Conservation (phyloP, 2,888 invertebrate species). For the Odontomyia ornata region DNA sequence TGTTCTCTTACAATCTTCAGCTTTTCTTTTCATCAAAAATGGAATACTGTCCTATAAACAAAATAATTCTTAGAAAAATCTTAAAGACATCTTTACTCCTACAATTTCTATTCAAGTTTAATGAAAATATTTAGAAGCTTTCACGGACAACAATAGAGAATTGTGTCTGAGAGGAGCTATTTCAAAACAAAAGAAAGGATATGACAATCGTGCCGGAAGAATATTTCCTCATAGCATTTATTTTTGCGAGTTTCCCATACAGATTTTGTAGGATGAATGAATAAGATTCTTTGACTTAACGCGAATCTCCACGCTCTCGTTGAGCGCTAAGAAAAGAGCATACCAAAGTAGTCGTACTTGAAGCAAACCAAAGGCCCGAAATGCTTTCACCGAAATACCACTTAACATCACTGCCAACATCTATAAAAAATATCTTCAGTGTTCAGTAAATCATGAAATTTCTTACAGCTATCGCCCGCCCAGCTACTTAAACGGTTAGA, state of each 20-base stretch:
- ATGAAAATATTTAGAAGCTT: not conserved
- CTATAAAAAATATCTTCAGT: not conserved
- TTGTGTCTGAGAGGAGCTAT: not conserved
- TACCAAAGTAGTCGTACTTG: not conserved
- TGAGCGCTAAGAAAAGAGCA: not conserved
- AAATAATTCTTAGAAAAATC: too few relatives aligned
- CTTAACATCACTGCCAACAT: not conserved
- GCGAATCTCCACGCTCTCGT: too few relatives aligned
- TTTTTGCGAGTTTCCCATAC: too few relatives aligned
- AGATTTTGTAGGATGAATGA: too few relatives aligned
- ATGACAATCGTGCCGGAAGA: conserved; percentile 18
- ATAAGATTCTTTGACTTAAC: too few relatives aligned
- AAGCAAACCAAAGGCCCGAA: too few relatives aligned
- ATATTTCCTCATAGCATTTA: not conserved
- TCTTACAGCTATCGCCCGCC: not conserved
- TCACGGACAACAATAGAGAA: not conserved
- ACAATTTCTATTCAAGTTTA: too few relatives aligned
- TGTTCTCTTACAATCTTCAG: too few relatives aligned
- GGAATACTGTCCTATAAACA: too few relatives aligned
- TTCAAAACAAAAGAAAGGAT: not conserved
- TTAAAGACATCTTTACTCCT: too few relatives aligned
- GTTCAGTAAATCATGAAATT: conserved; percentile 1
- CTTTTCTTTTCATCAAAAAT: too few relatives aligned
- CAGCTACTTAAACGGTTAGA: not conserved
- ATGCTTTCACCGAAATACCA: not conserved